Evolutionary conservation across 2,888 invertebrate species (phyloP).

Genomic region (Hoplodrina ambigua): DNA sequence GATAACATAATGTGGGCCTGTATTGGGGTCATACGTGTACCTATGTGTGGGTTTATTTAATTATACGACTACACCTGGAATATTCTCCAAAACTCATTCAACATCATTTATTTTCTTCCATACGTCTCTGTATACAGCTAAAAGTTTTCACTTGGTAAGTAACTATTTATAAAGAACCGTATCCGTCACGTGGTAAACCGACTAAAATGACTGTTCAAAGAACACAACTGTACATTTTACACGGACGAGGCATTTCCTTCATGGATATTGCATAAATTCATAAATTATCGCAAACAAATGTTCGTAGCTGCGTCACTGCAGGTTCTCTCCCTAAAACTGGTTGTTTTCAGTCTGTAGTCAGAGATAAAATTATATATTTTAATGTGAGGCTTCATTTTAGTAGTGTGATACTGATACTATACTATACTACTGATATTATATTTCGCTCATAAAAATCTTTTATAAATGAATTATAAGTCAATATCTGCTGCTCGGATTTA

Average conservation of each 20-base stretch:
- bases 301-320: neutral
- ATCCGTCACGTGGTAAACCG: neutral
- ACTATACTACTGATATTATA: too few relatives aligned
- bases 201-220: neutral
- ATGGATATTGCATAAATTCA: neutral
- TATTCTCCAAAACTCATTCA: neutral
- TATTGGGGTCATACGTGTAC: conserved; percentile 4
- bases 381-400: neutral
- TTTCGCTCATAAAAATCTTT: too few relatives aligned
- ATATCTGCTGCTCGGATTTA: too few relatives aligned
- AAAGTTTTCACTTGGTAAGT: too few relatives aligned
- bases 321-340: neutral
- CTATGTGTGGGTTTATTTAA: neutral
- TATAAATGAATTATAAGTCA: too few relatives aligned
- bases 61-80: conserved; percentile 19
- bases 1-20: conserved; percentile 18
- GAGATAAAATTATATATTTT: neutral
- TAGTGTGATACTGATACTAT: too few relatives aligned
- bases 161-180: neutral
- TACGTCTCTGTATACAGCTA: too few relatives aligned
- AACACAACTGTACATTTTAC: neutral
- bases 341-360: neutral
- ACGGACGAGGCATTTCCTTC: neutral
- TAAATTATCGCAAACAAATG: neutral
- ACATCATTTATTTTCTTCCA: too few relatives aligned